Conservation (phyloP, 2,113 vertebrate species). For the Thymallus thymallus region DNA sequence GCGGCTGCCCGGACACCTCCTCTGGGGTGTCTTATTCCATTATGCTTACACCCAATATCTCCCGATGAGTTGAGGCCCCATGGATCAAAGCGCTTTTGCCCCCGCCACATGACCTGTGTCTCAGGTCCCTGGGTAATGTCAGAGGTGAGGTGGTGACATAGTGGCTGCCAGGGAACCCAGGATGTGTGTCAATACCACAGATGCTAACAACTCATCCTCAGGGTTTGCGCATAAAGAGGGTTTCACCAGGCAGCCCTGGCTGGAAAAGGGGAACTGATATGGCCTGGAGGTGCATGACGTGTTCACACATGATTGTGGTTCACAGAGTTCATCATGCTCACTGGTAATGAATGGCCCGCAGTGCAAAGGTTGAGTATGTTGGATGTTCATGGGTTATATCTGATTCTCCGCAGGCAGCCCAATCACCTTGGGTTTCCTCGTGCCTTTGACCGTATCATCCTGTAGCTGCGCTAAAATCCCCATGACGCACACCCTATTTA, state of each 20-base stretch:
- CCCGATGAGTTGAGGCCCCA: slow-evolving; percentile 49
- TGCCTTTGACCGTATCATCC: too few species aligned
- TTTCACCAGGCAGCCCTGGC: slow-evolving; percentile 15
- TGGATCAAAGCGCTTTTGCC: slow-evolving; percentile 59
- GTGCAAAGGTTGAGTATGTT: not conserved
- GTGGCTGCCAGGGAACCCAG: slow-evolving; percentile 25
- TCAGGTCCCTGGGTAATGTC: slow-evolving; percentile 67
- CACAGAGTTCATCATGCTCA: slow-evolving; percentile 36
- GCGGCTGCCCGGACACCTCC: slow-evolving; percentile 37
- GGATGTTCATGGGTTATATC: slow-evolving; percentile 9
- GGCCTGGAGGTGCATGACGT: not conserved
- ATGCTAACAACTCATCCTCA: slow-evolving; percentile 60
- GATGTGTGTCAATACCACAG: slow-evolving; percentile 53
- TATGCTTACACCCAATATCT: slow-evolving; percentile 57
- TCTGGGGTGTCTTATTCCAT: slow-evolving; percentile 61
- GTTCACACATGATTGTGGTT: slow-evolving; percentile 26
- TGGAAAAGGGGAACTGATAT: not conserved
- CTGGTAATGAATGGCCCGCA: not conserved
- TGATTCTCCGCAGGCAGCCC: slow-evolving; percentile 9
- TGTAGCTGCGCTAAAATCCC: too few species aligned
- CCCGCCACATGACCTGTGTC: slow-evolving; percentile 63
- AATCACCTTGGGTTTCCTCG: slow-evolving; percentile 21
- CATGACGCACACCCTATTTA: slow-evolving; percentile 25
- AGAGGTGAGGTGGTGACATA: slow-evolving; percentile 60
- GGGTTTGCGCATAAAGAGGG: slow-evolving; percentile 48